Base-by-base conservation (phyloP, 2,113 vertebrate genomes). In the Uropsilus gracilis region DNA sequence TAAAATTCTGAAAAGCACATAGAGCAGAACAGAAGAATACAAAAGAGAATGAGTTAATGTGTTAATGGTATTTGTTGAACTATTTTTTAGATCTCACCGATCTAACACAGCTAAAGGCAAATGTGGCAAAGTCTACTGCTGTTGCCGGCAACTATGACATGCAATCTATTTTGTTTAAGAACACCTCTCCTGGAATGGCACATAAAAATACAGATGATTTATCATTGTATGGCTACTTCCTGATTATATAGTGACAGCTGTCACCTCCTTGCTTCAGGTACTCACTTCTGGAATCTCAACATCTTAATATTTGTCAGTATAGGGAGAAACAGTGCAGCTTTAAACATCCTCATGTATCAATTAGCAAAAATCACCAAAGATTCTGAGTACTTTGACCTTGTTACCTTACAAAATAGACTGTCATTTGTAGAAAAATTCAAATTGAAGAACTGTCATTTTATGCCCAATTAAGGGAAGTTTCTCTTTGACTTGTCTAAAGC, bases 21-120 rank as follows among this genome's bases (percentile, higher is more conserved):
- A 16, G 83, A 94, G 83, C 10, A 96, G 69, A 96, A 95, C n/a
- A 28, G 32, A 95, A 93, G 57, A 95, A 96, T 84, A 55, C n/a
- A n/a, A 89, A 71, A 86, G 50, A 94, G 94, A 91, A 97, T 53
- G 20, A 64, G 30, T 1, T 92, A 76, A 82, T 89, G 46, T 32
- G 55, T 78, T 83, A 66, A 3, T 39, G 42, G 39, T 61, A 26
- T 72, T 32, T 9, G 86, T 46, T 93, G 91, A 97, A 42, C 26
- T 66, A 42, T n/a, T 94, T 18, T 95, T 96, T 96, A 97, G n/a
- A 94, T 18, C 34, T 55, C 55, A 37, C 72, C 91, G 80, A 53
- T 75, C 32, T 81, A 94, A 22, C 50, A n/a, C 30, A 90, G 76
- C n/a, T 96, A 44, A 95, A 85, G 46, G 85, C 44, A 95, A 94